Base-by-base conservation (phyloP, 2,797 vertebrate genomes). In the Macrochelys suwanniensis region DNA sequence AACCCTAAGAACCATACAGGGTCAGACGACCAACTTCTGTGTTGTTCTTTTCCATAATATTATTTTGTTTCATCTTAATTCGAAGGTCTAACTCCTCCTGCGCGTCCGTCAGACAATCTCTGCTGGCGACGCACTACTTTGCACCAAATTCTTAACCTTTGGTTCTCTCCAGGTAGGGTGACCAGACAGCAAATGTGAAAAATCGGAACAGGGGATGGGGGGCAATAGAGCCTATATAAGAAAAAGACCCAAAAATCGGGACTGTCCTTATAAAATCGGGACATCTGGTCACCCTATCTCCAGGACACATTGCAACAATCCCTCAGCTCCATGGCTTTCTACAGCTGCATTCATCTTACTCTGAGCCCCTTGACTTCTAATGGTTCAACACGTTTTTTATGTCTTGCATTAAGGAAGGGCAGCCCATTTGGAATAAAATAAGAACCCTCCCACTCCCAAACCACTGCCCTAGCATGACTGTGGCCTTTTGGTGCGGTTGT, bases 301-400 rank as follows among this genome's bases (percentile, higher is more conserved):
- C 45, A 8, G 25, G 61, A 37, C 1, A 42, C 21, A 0, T 76
- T 65, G 71, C 37, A 56, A 4, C 17, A 89, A 65, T 28, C 51
- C 49, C 49, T 76, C 0, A 17, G 3, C 68, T 79, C 53, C 56
- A 37, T 31, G 37, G 1, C 33, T 89, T 94, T 45, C 88, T 80
- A 23, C 25, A n/a, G 28, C 15, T 37, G 50, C 31, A 2, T 80
- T 56, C 0, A 5, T 82, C 31, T 57, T 61, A 9, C 11, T 91
- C 23, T 82, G 61, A 49, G 5, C 49, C 9, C 50, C 76, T 74
- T 81, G 42, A 12, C 54, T 33, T 65, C 11, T 51, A 42, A 77
- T 15, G 13, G 19, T 77, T 51, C 11, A 74, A 76, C 53, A 33
- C 45, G n/a, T 37, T 25, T 8, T 0, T 0, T 54, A 0, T 4